Evolutionary conservation across 2,113 vertebrate species (phyloP), one percentile per base, ranked within the genome.

Genomic region (Meleagris gallopavo): DNA sequence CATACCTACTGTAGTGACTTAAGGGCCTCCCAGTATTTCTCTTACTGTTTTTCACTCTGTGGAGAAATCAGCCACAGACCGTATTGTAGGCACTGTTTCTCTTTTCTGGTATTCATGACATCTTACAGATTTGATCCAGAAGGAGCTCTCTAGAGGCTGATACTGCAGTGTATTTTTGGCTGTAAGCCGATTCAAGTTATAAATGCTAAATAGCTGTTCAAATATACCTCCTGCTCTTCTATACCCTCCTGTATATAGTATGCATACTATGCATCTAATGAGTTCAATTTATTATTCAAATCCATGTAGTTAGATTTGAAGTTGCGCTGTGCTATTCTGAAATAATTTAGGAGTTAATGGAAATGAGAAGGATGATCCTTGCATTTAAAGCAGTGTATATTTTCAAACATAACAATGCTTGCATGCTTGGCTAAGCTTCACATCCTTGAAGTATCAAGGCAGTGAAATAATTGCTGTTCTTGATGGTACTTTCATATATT

Each of bases 321-420:
- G 29, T 88, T 92, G 69, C 69, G 89, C 69, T 83, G 77, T 94
- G 88, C 80, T 91, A 46, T 71, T 57, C 43, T 88, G 86, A 94
- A 84, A 52, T 83, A 78, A 76, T 87, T 76, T 38, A 81, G 73
- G 43, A 81, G 12, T 78, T 91, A 57, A 74, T 80, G 46, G 73
- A 75, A 93, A 40, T 77, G 24, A 88, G 70, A 86, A 71, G 20
- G 14, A 67, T 88, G 43, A 43, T 84, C 27, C 45, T 88, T 58
- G 27, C 40, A 20, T 78, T 90, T 84, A 76, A 85, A 83, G 55
- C 46, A 1, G 3, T 66, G 8, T 67, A 18, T 84, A 48, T 96
- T 89, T 93, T 88, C 72, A 85, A 64, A 18, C 57, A 27, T 88
- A 52, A 88, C 12, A 79, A 55, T 78, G 65, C 30, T 62, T 70